These are phyloP conservation scores for Platysteira castanea DNA, from an alignment of 2,113 vertebrate genomes.

Conservation along the genomic window DNA sequence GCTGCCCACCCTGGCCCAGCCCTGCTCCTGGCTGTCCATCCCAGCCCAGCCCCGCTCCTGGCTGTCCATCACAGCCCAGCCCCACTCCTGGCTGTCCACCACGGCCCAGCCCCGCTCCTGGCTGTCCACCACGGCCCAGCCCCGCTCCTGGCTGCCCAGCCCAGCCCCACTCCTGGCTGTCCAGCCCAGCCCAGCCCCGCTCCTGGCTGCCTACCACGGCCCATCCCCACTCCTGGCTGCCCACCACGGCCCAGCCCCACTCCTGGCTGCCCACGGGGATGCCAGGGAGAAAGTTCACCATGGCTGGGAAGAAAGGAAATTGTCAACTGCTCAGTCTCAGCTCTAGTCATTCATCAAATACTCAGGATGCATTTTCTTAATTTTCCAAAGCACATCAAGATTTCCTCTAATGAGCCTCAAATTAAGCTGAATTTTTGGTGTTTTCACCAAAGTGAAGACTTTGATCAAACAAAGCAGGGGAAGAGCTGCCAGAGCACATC, in stretches of 20 bases:
- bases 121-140: fast-evolving
- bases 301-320: fast-evolving
- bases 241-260: too few species aligned
- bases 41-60: fast-evolving
- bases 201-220: too few species aligned
- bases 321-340: neutral
- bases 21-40: too few species aligned
- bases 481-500: neutral
- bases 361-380: fast-evolving
- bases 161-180: too few species aligned
- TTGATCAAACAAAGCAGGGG: neutral
- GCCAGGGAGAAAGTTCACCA: fast-evolving
- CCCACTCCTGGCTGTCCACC: too few species aligned
- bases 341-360: neutral
- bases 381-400: neutral
- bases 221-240: too few species aligned
- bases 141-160: too few species aligned
- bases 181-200: fast-evolving
- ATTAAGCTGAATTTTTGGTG: neutral
- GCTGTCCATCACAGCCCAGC: too few species aligned
- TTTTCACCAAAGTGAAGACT: neutral
- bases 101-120: too few species aligned
- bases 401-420: neutral
- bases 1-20: fast-evolving
- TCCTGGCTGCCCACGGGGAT: fast-evolving